A percentile compares a stretch with the other conserved stretches of the same genome.
Conservation (phyloP, 2,113 vertebrate species). For the Chloropsis hardwickii region DNA sequence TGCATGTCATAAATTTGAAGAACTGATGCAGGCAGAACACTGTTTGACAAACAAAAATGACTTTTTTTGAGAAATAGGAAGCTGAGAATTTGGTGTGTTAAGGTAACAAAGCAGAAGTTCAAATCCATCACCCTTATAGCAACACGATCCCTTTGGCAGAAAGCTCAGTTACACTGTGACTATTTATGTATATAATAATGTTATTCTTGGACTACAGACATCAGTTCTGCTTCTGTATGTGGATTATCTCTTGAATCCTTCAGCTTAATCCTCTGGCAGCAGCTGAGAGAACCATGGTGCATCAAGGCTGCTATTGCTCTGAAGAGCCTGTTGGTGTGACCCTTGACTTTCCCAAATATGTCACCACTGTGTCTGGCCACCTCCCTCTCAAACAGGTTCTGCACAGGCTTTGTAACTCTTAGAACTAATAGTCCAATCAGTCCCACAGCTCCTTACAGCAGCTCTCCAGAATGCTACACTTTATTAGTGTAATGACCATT, state of each 20-base stretch:
- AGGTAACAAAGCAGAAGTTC: not conserved
- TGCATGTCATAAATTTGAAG: not conserved
- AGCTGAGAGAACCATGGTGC: not conserved
- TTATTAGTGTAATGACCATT: not conserved
- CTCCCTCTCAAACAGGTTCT: not conserved
- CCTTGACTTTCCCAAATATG: not conserved
- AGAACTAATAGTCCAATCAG: not conserved
- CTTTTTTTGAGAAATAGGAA: not conserved
- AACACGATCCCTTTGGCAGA: not conserved
- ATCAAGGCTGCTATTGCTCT: not conserved
- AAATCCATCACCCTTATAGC: not conserved
- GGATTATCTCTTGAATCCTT: constrained; percentile 7
- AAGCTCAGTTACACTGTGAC: not conserved
- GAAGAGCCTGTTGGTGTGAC: not conserved
- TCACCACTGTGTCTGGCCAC: not conserved
- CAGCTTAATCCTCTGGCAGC: not conserved
- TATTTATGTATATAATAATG: not conserved
- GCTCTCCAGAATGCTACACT: not conserved
- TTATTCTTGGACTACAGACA: not conserved
- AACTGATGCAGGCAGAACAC: not conserved
- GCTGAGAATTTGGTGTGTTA: not conserved
- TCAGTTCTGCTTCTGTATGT: not conserved
- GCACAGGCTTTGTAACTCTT: not conserved
- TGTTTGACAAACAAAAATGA: not conserved
- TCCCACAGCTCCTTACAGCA: not conserved